A percentile compares a stretch with the other conserved stretches of the same genome.
Evolutionary conservation across 2,113 vertebrate species (phyloP).

Genomic region (Taxidea taxus): DNA sequence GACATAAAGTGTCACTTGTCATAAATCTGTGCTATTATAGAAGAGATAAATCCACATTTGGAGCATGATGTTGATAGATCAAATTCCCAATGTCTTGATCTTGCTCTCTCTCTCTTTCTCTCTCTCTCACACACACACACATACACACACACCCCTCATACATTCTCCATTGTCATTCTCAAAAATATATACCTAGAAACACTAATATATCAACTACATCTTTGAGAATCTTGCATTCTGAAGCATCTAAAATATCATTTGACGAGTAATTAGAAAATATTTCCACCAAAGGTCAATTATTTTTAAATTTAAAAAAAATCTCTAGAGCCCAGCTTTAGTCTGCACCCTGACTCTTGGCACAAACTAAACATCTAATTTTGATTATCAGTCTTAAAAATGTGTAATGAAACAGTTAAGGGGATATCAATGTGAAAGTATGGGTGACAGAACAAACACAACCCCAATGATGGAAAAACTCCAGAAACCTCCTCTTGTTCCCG

Average conservation of each 20-base stretch:
- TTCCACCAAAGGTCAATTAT: neutral
- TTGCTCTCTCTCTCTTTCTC: neutral
- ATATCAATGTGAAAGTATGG: neutral
- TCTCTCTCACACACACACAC: neutral
- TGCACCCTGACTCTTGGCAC: neutral
- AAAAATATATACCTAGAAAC: conserved; percentile 23
- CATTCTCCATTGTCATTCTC: neutral
- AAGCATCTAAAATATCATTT: conserved; percentile 7
- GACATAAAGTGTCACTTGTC: neutral
- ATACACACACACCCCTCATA: neutral
- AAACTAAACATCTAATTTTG: conserved; percentile 33
- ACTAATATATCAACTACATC: neutral
- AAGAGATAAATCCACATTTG: conserved; percentile 8
- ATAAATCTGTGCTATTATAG: neutral
- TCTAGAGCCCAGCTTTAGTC: neutral
- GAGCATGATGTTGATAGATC: neutral
- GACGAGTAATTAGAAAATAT: conserved; percentile 45
- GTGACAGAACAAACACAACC: neutral
- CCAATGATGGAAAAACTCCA: neutral
- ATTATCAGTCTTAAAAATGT: conserved; percentile 31
- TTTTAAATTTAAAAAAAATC: conserved; percentile 30
- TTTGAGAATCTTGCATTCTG: neutral
- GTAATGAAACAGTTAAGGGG: neutral
- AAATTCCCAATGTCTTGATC: neutral
- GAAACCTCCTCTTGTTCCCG: neutral